These are phyloP conservation scores for Ophthalmolycus amberensis DNA, from an alignment of 2,113 vertebrate species.

Conservation along the genomic window DNA sequence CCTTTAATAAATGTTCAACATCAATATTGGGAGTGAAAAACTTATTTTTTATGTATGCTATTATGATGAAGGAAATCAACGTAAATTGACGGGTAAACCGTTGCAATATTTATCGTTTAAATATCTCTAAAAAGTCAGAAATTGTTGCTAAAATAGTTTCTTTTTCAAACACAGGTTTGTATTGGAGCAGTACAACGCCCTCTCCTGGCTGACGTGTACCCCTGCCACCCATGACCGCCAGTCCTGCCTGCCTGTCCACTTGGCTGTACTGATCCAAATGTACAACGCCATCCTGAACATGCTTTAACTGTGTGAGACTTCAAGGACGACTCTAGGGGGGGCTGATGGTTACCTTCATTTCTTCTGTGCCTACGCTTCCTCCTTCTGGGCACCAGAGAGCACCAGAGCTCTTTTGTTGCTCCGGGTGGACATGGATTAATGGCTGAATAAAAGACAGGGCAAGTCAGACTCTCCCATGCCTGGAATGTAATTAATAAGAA, in stretches of 20 bases:
- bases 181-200: conserved; percentile 99
- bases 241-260: conserved; percentile 98
- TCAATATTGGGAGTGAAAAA: not conserved
- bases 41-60: not conserved
- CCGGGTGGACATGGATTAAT: conserved; percentile 21
- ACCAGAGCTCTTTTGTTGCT: conserved; percentile 60
- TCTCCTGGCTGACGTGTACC: conserved; percentile 98
- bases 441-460: conserved; percentile 38
- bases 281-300: conserved; percentile 99
- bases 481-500: conserved; percentile 57
- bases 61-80: not conserved
- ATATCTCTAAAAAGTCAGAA: not conserved
- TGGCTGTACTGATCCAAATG: conserved; percentile 97
- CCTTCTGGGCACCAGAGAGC: conserved; percentile 70
- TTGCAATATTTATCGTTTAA: not conserved
- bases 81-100: not conserved
- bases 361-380: conserved; percentile 62
- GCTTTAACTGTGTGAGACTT: conserved; percentile 82
- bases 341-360: conserved; percentile 14
- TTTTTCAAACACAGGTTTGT: conserved; percentile 87
- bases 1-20: not conserved
- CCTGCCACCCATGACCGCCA: conserved; percentile 97
- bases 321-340: conserved; percentile 41
- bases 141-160: not conserved
- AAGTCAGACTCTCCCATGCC: conserved; percentile 33